A percentile compares a stretch with the other conserved stretches of the same genome.
Conservation (phyloP, 2,888 invertebrate species). For the Choristoneura rosaceana region DNA sequence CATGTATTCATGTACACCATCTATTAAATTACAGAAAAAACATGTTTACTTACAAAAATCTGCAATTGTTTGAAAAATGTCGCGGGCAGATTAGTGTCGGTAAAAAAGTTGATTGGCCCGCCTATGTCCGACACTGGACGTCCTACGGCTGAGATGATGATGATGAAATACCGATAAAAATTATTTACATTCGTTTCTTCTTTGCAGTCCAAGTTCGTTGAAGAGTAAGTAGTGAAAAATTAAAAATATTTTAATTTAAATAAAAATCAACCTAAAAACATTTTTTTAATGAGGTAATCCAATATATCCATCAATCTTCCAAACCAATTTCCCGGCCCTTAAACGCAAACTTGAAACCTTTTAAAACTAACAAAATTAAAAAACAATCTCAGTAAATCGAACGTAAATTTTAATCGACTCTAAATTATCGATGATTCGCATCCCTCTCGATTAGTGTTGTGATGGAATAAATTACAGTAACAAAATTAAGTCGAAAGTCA, state of each 20-base stretch:
- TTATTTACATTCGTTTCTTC: no score
- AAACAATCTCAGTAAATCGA: slow-evolving; percentile 7
- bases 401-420: slow-evolving; percentile 14
- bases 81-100: no score
- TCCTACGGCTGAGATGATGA: no score
- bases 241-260: neutral
- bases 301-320: slow-evolving; percentile 13
- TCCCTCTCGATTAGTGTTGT: slow-evolving; percentile 23
- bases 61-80: no score
- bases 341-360: slow-evolving; percentile 24
- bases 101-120: no score
- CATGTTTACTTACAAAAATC: no score
- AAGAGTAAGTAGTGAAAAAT: no score
- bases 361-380: slow-evolving; percentile 22
- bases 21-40: no score
- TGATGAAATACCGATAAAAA: no score
- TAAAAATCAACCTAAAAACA: neutral
- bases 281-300: slow-evolving; percentile 18
- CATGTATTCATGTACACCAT: no score
- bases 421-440: slow-evolving; percentile 23
- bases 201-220: no score
- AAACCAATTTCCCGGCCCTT: slow-evolving; percentile 6
- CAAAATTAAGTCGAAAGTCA: slow-evolving; percentile 10
- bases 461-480: slow-evolving; percentile 28
- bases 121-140: no score